Base-by-base conservation (phyloP, 2,113 vertebrate species). In the Eurystomus gularis region DNA sequence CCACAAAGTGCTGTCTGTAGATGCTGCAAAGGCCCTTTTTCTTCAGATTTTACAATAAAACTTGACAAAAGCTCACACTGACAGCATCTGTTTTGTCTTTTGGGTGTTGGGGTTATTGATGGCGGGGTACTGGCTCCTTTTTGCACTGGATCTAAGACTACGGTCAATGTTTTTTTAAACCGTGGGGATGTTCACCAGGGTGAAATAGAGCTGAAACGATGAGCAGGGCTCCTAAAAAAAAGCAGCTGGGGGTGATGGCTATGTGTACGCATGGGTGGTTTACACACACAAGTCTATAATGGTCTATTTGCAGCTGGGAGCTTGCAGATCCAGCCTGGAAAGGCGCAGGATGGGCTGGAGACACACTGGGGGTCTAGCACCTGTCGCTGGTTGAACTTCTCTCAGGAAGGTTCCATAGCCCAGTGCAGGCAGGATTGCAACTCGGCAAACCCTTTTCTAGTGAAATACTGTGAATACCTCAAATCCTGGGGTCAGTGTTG, bases 1-100 rank as follows among this genome's bases (percentile, higher is more conserved):
- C 83, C 90, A 88, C 87, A 8, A 62, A 85, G 78, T 49, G 52
- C 86, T 86, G 93, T 40, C 93, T 87, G 37, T 51, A 66, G 51
- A 31, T 82, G 71, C 77, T 73, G 90, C 92, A 95, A 96, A 95
- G 60, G 79, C 88, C 82, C 85, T 97, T 97, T 97, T 97, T 94
- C 96, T 94, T 95, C 94, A 52, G 58, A 93, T 95, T 97, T 98
- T 97, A 83, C 92, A 97, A 97, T 97, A 97, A 97, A 98, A 97
- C 24, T 29, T 71, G 25, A 54, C 42, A 93, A 96, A 95, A 86
- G 75, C 49, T 52, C 49, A 8, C 28, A n/a, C 58, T 71, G 52
- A 42, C 42, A 19, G 10, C 10, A 14, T 33, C 26, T 61, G n/a
- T 2, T 52, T 68, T 29, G 39, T 31, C 54, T 13, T 68, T 69